Base-by-base conservation (phyloP, 2,797 vertebrate species). In the Enteromius mattozi region DNA sequence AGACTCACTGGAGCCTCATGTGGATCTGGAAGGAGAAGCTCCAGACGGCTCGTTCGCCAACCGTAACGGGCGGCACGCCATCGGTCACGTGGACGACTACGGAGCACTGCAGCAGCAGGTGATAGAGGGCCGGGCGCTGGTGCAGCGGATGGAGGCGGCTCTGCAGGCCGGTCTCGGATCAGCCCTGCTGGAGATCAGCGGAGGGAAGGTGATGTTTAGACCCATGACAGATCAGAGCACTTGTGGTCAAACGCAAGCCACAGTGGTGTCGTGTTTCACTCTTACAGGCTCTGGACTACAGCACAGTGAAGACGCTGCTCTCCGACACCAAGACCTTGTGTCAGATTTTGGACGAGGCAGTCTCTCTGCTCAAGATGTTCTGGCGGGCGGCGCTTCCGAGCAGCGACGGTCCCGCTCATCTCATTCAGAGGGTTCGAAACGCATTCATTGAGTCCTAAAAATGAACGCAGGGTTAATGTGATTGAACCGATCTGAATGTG, bases 341-440 rank as follows among this genome's bases (percentile, higher is more conserved):
- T 27, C 92, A 92, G 72, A 91, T 96, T 90, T 90, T 98, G 86
- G 96, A 98, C 54, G 96, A 97, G 89, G 95, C 95, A 0, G 54
- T 87, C 0, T 95, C 96, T 54, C 95, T 99, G 61, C 95, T 99
- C 12, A 90, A 94, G 88, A 95, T 96, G 94, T 99, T 99, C 93
- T 99, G 97, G 97, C 94, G 95, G 87, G 94, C 95, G 0, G 92
- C 93, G 47, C 92, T 97, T 85, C 97, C 97, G 0, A 85, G 88
- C 85, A 65, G 88, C 0, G 91, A 92, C 19, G 79, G 89, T 56
- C 86, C 94, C 21, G 33, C 85, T 10, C 94, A 92, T 47, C 92
- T 91, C 80, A 85, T 92, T 16, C 93, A 94, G 90, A 94, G 88
- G 93, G 96, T 97, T 88, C 89, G 92, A 78, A 70, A 9, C 2